Base-by-base conservation (phyloP, 2,888 invertebrate species). In the Copidosoma aretas region DNA sequence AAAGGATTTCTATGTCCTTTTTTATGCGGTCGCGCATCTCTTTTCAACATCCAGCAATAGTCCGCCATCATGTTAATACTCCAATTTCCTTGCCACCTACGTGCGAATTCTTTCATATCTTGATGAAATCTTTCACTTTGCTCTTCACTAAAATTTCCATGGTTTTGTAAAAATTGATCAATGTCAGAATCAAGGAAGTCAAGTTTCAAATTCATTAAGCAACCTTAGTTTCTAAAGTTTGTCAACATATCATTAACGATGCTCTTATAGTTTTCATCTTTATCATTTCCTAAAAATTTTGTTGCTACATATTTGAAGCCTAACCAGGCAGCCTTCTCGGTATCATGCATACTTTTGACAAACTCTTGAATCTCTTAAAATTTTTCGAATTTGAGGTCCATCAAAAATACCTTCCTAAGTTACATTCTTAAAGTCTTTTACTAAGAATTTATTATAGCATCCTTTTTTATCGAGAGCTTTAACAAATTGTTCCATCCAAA, bases 251-350 rank as follows among this genome's bases (percentile, higher is more conserved):
- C 8, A 5, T 32, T 32, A 21, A 74, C 73, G 39, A 73, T 71
- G 59, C 71, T 65, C 51, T 57, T 57, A 59, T 71, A 75, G 61
- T 73, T 68, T 60, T 53, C 54, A 41, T 62, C 64, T 74, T 73
- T 68, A 70, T 72, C 70, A 49, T 74, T 72, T 24, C 68, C 73
- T 12, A 65, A 56, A 41, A 72, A 71, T 46, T 73, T 65, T 65
- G 65, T 43, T 60, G 60, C n/a, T 15, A 69, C 60, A 46, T 60
- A 53, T 43, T 57, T 59, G 58, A 74, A 73, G 49, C 52, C 52
- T 15, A 14, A 59, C 71, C 75, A 75, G 61, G 73, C 73, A 51
- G 53, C 57, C 54, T 41, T 68, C 69, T 75, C 71, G 1, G 25
- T 25, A 59, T 19, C 49, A 19, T 46, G 67, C 68, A 78, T 73